phyloP scores from a whole-genome alignment of 2,888 invertebrate genomes.

The Galerucella pusilla region DNA sequence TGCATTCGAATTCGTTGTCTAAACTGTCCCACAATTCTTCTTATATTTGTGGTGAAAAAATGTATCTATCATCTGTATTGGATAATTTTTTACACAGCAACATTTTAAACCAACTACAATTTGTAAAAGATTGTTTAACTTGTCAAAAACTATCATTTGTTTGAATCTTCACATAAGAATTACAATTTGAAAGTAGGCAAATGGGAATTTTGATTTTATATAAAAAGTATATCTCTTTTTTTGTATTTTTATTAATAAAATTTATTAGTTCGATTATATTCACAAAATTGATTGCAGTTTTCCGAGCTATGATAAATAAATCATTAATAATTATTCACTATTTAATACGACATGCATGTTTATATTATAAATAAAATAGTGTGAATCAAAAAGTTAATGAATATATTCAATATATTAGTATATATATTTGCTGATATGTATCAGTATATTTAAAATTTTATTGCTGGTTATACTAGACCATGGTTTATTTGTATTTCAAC shows the following conservation, averaged over 20 bases:
- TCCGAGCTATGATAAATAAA: not conserved
- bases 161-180: too few relatives aligned
- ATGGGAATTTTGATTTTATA: too few relatives aligned
- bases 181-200: too few relatives aligned
- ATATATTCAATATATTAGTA: not conserved
- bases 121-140: not conserved
- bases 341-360: not conserved
- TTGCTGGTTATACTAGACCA: not conserved
- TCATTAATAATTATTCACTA: not conserved
- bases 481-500: not conserved
- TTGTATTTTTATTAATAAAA: not conserved
- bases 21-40: not conserved
- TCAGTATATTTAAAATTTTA: not conserved
- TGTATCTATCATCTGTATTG: not conserved
- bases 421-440: not conserved
- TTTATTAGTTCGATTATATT: not conserved
- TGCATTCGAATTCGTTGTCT: not conserved
- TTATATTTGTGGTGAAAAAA: not conserved
- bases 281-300: not conserved
- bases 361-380: not conserved
- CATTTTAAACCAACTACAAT: not conserved
- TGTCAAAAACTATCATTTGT: too few relatives aligned
- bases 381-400: not conserved
- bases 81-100: too few relatives aligned
- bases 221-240: not conserved